These are phyloP conservation scores for Oreonectes daqikongensis DNA, from an alignment of 2,797 vertebrate species.

Conservation along the genomic window DNA sequence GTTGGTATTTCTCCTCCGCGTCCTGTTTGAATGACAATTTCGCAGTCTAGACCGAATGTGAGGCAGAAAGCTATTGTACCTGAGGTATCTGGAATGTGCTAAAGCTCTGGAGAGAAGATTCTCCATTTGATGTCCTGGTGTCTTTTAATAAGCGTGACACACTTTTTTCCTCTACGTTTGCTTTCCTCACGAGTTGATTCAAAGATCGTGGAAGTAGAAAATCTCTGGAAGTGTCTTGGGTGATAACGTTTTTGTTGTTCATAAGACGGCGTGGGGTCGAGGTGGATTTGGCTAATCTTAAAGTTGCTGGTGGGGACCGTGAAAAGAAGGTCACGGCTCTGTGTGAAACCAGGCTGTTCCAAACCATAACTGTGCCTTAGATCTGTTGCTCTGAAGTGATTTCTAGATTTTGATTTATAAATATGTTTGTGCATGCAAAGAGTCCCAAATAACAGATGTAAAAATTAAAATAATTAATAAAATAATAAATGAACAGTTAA, in stretches of 20 bases:
- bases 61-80: constrained; percentile 30
- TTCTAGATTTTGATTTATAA: neutral
- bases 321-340: constrained; percentile 21
- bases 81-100: constrained; percentile 39
- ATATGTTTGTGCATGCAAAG: neutral
- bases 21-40: constrained; percentile 42
- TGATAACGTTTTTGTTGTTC: constrained; percentile 54
- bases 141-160: constrained; percentile 56
- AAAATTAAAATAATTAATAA: too few relatives aligned
- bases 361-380: constrained; percentile 25
- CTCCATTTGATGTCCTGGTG: constrained; percentile 42
- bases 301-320: neutral
- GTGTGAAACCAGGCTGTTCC: neutral
- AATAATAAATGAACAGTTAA: too few relatives aligned
- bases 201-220: constrained; percentile 55
- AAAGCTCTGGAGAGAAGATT: constrained; percentile 48
- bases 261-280: neutral
- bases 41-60: neutral
- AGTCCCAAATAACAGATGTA: too few relatives aligned
- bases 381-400: constrained; percentile 15
- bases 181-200: constrained; percentile 56
- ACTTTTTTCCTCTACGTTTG: constrained; percentile 31
- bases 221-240: constrained; percentile 62
- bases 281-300: constrained; percentile 27
- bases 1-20: constrained; percentile 35